Evolutionary conservation across 2,113 vertebrate species (phyloP).

Genomic region (Perognathus longimembris): DNA sequence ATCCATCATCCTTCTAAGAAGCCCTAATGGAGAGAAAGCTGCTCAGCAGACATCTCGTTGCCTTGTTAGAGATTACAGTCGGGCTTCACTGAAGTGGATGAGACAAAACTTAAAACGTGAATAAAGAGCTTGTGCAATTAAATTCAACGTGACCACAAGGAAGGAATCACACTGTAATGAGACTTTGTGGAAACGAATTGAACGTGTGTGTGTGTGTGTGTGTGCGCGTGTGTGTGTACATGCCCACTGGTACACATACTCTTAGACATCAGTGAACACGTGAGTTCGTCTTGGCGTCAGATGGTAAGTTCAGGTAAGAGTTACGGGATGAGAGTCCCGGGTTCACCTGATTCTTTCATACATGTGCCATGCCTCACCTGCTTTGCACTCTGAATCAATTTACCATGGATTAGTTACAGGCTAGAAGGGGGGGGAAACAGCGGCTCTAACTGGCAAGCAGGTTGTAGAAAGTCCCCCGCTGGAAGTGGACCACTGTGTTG

Average conservation of each 20-base stretch:
- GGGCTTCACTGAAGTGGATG: neutral
- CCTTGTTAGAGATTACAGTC: neutral
- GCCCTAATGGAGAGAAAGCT: slow-evolving; percentile 4
- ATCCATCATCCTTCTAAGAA: slow-evolving; percentile 29
- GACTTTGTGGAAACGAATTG: neutral
- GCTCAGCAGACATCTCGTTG: neutral
- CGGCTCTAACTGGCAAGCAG: neutral
- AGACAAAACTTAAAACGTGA: slow-evolving; percentile 38
- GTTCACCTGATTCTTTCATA: neutral
- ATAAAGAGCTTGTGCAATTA: slow-evolving; percentile 25
- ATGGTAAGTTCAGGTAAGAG: neutral
- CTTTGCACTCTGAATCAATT: slow-evolving; percentile 18
- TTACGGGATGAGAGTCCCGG: neutral
- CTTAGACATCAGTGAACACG: slow-evolving; percentile 40
- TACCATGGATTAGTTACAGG: neutral
- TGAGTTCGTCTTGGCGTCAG: neutral
- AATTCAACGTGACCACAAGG: slow-evolving; percentile 19
- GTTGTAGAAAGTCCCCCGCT: neutral
- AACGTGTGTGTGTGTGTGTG: neutral
- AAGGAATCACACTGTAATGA: slow-evolving; percentile 3
- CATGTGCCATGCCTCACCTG: neutral
- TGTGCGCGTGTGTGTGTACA: neutral
- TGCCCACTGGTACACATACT: neutral
- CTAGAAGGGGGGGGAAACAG: neutral
- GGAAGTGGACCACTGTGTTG: neutral